Evolutionary conservation across 2,797 vertebrate genomes (phyloP).

Genomic region (Gymnothorax javanicus): DNA sequence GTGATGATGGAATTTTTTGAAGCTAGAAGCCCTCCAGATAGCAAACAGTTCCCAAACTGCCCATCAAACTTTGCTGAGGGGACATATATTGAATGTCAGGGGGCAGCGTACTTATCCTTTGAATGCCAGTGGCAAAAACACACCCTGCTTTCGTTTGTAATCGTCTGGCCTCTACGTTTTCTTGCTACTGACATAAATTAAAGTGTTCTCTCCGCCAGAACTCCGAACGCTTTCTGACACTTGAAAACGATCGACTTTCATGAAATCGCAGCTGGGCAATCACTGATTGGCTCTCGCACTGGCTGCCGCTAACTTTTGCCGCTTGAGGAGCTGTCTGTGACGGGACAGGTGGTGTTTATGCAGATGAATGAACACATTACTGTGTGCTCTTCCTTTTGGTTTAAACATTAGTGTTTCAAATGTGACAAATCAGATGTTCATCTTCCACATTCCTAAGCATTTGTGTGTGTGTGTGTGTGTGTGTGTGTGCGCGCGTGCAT

Average conservation of each 20-base stretch:
- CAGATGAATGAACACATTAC: constrained; percentile 99
- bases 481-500: constrained; percentile 13
- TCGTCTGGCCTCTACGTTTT: constrained; percentile 72
- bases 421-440: constrained; percentile 98
- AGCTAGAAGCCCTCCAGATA: constrained; percentile 64
- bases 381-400: constrained; percentile 98
- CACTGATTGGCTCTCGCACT: constrained; percentile 72
- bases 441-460: constrained; percentile 81
- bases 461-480: neutral
- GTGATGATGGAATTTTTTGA: constrained; percentile 69
- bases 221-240: constrained; percentile 60
- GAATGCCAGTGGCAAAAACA: constrained; percentile 74
- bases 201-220: constrained; percentile 56
- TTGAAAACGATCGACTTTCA: constrained; percentile 71
- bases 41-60: constrained; percentile 76
- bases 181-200: constrained; percentile 77
- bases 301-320: constrained; percentile 84
- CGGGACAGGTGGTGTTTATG: constrained; percentile 99
- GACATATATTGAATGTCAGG: constrained; percentile 62
- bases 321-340: constrained; percentile 89
- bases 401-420: constrained; percentile 98
- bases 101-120: constrained; percentile 79
- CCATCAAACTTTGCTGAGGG: constrained; percentile 68
- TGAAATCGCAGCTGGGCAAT: constrained; percentile 74
- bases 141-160: constrained; percentile 74